These are phyloP conservation scores for Gracilinanus agilis DNA, from an alignment of 2,113 vertebrate species.

Conservation along the genomic window DNA sequence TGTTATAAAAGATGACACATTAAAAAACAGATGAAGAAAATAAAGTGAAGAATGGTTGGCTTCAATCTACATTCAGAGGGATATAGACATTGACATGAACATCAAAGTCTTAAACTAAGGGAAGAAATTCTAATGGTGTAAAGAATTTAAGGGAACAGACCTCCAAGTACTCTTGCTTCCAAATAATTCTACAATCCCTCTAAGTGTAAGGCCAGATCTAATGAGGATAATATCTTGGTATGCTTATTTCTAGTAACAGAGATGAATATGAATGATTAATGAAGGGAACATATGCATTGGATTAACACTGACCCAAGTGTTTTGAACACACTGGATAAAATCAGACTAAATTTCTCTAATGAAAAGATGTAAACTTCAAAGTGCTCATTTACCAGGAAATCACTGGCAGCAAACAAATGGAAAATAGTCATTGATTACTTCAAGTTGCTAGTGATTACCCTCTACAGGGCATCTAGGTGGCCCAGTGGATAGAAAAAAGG, in stretches of 20 bases:
- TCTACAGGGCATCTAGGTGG: not conserved
- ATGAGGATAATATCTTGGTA: not conserved
- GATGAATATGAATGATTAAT: not conserved
- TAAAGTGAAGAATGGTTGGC: too few species aligned
- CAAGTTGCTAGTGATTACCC: not conserved
- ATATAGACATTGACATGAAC: too few species aligned
- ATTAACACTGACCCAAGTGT: not conserved
- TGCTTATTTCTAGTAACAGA: not conserved
- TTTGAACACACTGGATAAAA: not conserved
- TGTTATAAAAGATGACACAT: too few species aligned
- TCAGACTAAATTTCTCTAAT: not conserved
- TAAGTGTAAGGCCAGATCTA: too few species aligned
- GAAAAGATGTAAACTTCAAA: conserved; percentile 40
- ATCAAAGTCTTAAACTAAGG: too few species aligned
- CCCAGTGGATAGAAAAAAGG: not conserved
- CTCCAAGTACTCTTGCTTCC: too few species aligned
- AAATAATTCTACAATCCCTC: too few species aligned
- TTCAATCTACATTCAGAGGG: too few species aligned
- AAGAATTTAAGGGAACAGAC: too few species aligned
- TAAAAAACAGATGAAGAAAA: too few species aligned
- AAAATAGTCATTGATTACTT: not conserved
- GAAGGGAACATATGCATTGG: not conserved
- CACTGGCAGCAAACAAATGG: not conserved
- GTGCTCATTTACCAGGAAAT: not conserved
- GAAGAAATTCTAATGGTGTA: too few species aligned